These are phyloP conservation scores for Epicauta chinensis DNA, from an alignment of 1,140 invertebrate genomes.

Conservation along the genomic window DNA sequence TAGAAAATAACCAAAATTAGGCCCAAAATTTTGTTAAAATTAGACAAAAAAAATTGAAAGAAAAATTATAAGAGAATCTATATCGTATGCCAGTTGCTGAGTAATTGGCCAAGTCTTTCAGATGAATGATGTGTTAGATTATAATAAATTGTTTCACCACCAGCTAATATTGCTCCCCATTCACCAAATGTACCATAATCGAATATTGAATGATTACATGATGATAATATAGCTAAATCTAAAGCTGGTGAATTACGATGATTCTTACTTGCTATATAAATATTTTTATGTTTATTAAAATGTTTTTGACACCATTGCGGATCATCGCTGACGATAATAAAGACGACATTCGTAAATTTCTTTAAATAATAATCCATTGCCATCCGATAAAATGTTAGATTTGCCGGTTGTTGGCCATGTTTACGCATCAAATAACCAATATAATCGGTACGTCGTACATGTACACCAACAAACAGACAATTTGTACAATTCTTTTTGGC, in stretches of 20 bases:
- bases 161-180: conserved; percentile 59
- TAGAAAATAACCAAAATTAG: too few relatives aligned
- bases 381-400: conserved; percentile 47
- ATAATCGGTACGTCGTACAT: conserved; percentile 57
- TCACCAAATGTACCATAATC: conserved; percentile 65
- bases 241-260: conserved; percentile 46
- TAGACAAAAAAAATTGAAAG: too few relatives aligned
- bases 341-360: conserved; percentile 49
- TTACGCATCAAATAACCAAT: conserved; percentile 47
- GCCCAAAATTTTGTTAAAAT: background rate
- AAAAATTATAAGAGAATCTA: too few relatives aligned
- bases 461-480: conserved; percentile 51
- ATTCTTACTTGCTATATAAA: conserved; percentile 46
- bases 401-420: conserved; percentile 47
- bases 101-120: conserved; percentile 47
- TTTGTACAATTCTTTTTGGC: conserved; percentile 35
- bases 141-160: conserved; percentile 54
- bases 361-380: conserved; percentile 52
- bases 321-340: conserved; percentile 58
- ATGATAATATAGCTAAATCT: conserved; percentile 58
- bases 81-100: conserved; percentile 51
- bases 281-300: conserved; percentile 44
- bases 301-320: conserved; percentile 53
- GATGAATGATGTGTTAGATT: conserved; percentile 52
- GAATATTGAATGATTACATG: conserved; percentile 62